Evolutionary conservation across 2,113 vertebrate genomes (phyloP), one percentile per base, ranked within the genome.

Genomic region (Rhinopomastus cyanomelas): DNA sequence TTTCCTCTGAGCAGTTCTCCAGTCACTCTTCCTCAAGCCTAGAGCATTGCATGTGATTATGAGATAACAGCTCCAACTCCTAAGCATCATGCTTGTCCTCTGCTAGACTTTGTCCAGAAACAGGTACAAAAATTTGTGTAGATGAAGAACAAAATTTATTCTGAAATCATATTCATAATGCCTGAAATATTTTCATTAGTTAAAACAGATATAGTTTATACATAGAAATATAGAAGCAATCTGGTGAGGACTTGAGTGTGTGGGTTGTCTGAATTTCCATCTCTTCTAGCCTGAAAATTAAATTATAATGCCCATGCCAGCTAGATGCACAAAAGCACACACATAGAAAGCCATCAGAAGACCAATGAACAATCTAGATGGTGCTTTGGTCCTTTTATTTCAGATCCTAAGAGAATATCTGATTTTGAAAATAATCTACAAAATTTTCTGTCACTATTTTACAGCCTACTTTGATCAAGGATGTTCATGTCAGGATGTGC

Each of bases 141-240:
- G 2, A 1, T 53, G 17, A 0, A 32, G 16, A 77, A 36, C 10
- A 32, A 16, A 51, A 29, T 7, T n/a, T 8, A 2, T 5, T 83
- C 26, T 12, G 4, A 18, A 57, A 29, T 23, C 6, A 36, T 67
- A 68, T 27, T 59, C 8, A 18, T 59, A 46, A 46, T 11, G 16
- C 3, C 25, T 19, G 46, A 17, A 46, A 66, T 7, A 55, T 68
- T 77, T 59, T 87, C 4, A 9, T 73, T 39, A 55, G 5, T 10
- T 32, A 52, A 78, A 73, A 56, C 30, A 4, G 9, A 65, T 16
- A 55, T 73, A 69, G 4, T 11, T 49, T 61, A 16, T 53, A 48
- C 8, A 16, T 1, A 68, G 34, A 77, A 73, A 60, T 48, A 66
- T 7, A 5, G 5, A 18, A 88, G 61, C 5, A 60, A 30, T 78